Percentiles rank a stretch among this genome's conserved stretches.
These are phyloP conservation scores for Dicroscelio sp. DNA, from an alignment of 2,888 invertebrate genomes.

Conservation along the genomic window DNA sequence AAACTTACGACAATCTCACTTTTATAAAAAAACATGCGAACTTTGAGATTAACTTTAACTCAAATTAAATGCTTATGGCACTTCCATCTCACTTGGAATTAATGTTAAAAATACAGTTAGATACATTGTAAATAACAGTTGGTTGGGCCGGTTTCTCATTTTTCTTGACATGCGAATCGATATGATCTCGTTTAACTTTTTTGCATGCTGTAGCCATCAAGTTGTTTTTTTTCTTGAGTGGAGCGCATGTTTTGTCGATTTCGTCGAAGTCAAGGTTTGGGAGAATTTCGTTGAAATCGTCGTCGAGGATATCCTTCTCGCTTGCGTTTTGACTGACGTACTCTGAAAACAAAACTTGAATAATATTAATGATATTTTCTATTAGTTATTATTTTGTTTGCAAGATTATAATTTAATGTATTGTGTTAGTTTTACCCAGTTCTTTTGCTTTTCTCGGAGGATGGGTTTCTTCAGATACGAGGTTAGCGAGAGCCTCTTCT, in stretches of 20 bases:
- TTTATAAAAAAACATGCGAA: neutral
- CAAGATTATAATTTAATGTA: neutral
- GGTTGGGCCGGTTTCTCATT: neutral
- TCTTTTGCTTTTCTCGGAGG: neutral
- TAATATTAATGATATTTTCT: neutral
- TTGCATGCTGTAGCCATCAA: neutral
- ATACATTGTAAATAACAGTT: neutral
- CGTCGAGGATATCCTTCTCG: neutral
- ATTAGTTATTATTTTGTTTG: neutral
- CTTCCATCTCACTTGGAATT: neutral
- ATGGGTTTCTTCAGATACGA: neutral
- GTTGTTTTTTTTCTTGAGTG: neutral
- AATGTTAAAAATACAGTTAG: neutral
- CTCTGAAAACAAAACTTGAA: neutral
- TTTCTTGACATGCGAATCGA: neutral
- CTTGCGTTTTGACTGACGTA: neutral
- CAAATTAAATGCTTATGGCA: neutral
- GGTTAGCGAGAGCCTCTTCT: neutral
- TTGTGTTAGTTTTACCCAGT: neutral
- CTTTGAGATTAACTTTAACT: neutral
- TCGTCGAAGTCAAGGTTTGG: neutral
- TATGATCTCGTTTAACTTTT: neutral
- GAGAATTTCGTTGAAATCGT: neutral
- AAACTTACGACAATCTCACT: too few relatives aligned
- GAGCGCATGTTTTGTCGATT: neutral